Base-by-base conservation (phyloP, 2,888 invertebrate species). In the Coecobrya sp. region DNA sequence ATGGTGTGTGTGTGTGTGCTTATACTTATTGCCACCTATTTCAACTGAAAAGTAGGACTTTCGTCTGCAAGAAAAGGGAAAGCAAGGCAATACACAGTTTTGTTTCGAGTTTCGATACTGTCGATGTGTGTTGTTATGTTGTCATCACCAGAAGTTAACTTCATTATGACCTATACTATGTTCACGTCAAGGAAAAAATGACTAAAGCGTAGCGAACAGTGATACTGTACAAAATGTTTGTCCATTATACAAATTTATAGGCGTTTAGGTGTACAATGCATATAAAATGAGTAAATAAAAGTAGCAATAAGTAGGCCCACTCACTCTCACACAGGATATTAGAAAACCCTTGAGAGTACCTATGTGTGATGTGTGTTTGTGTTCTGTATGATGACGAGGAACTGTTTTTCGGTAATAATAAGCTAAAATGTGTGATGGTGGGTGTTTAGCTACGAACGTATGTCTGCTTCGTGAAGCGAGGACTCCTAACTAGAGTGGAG, bases 131-230 rank as follows among this genome's bases (percentile, higher is more conserved):
- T 49, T 70, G 86, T 16, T 86, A n/a, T n/a, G 55, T 88, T 88
- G 88, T 88, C 88, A 88, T 88, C 81, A 65, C 19, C 88, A 88
- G 88, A 88, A 62, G 79, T 59, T 86, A 73, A 86, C 86, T 86
- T 86, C 45, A 86, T 86, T 86, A 73, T 70, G 65, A 25, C 22
- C 25, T 11, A 59, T 49, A 68, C 49, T 68, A 49, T 49, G 49
- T 85, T 49, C 13, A 49, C 82, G 82, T 82, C 82, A 68, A 36
- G 42, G 59, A 30, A 11, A 81, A 81, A 81, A 55, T 30, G 81
- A 27, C 25, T 55, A 81, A 62, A 19, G 30, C 16, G 52, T 55
- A 76, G 76, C 16, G 49, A 45, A 76, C 22, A 45, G 36, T 49
- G 76, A 76, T 76, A 45, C 76, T 22, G 22, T 3, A 42, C 8